These are phyloP conservation scores for Narcine bancroftii DNA, from an alignment of 2,113 vertebrate genomes.

Conservation along the genomic window DNA sequence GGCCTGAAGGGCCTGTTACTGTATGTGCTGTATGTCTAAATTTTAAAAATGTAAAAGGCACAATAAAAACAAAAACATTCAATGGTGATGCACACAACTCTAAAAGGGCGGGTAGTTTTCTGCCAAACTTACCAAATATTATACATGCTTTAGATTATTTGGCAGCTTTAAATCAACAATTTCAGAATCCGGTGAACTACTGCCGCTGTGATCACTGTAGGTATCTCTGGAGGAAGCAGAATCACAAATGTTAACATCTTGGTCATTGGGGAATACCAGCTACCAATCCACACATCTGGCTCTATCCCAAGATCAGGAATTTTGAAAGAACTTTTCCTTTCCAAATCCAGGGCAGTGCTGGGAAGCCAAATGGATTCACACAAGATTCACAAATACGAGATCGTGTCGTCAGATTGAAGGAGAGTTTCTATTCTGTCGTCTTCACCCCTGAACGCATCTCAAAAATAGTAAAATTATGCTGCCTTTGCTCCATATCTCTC, in stretches of 20 bases:
- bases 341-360: background rate
- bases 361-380: too few species aligned
- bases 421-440: too few species aligned
- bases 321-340: background rate
- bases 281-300: background rate
- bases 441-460: too few species aligned
- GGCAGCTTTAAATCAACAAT: slow-evolving; percentile 78
- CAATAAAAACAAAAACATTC: too few species aligned
- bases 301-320: background rate
- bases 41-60: too few species aligned
- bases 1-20: too few species aligned
- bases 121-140: background rate
- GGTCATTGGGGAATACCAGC: background rate
- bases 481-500: too few species aligned
- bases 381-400: too few species aligned
- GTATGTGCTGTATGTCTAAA: too few species aligned
- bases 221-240: slow-evolving; percentile 66
- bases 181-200: slow-evolving; percentile 83
- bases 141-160: slow-evolving; percentile 49
- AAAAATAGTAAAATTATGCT: too few species aligned
- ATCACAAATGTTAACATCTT: background rate
- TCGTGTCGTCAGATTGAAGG: too few species aligned
- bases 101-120: background rate
- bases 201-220: slow-evolving; percentile 80
- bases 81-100: too few species aligned